Percentiles rank a stretch among this genome's conserved stretches.
phyloP scores from a whole-genome alignment of 2,113 vertebrate genomes.

The Cacatua alba region DNA sequence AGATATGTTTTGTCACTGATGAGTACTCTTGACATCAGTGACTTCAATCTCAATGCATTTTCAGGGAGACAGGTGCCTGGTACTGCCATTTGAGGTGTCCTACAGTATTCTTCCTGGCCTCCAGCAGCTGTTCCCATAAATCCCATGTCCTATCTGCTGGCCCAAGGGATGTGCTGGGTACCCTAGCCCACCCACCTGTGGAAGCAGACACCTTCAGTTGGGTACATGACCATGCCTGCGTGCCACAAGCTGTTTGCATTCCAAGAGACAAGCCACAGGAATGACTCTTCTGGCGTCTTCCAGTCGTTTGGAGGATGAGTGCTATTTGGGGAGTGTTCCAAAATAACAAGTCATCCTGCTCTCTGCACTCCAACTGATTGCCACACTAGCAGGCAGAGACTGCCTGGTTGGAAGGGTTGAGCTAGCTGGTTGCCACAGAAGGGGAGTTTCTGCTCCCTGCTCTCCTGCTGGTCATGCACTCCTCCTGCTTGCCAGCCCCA shows the following conservation, averaged over 20 bases:
- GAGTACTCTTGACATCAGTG: not conserved
- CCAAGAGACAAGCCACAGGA: not conserved
- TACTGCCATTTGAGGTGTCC: not conserved
- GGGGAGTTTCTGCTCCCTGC: not conserved
- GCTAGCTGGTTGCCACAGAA: not conserved
- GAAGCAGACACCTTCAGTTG: not conserved
- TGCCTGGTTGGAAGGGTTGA: not conserved
- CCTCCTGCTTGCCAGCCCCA: not conserved
- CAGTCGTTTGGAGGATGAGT: not conserved
- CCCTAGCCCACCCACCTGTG: not conserved
- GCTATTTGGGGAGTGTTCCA: conserved; percentile 1
- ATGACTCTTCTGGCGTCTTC: not conserved
- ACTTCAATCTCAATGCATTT: not conserved
- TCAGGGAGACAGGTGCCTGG: not conserved
- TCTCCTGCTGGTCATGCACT: not conserved
- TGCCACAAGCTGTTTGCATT: not conserved
- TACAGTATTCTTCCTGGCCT: not conserved
- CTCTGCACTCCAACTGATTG: not conserved
- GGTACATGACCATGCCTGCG: not conserved
- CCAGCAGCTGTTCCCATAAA: not conserved
- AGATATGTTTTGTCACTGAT: not conserved
- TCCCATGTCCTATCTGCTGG: not conserved
- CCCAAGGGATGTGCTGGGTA: not conserved
- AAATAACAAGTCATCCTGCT: conserved; percentile 27
- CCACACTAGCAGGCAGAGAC: not conserved